Conservation (phyloP, 2,797 vertebrate genomes). For the Sebastes goodei region DNA sequence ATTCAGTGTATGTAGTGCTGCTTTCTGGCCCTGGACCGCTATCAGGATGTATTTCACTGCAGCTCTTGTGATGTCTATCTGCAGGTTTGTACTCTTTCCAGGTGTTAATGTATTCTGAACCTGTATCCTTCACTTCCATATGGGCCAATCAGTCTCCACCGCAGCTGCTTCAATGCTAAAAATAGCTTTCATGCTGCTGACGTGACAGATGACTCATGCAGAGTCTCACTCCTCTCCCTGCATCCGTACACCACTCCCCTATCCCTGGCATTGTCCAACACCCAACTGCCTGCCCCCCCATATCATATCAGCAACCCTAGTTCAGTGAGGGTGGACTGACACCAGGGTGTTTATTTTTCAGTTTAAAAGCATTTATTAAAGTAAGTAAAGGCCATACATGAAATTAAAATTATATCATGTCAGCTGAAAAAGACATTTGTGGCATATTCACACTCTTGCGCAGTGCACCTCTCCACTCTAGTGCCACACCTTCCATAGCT, state of each 20-base stretch:
- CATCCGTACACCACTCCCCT: conserved; percentile 15
- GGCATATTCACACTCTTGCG: neutral
- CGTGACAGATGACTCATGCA: conserved; percentile 76
- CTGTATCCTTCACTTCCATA: conserved; percentile 39
- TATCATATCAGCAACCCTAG: neutral
- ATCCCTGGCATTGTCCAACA: conserved; percentile 13
- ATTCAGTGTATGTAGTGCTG: neutral
- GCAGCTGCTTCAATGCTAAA: conserved; percentile 69
- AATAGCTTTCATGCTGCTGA: conserved; percentile 76
- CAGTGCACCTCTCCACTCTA: conserved; percentile 6
- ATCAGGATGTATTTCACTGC: neutral
- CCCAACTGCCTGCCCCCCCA: neutral
- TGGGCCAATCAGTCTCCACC: conserved; percentile 61
- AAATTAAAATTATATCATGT: neutral
- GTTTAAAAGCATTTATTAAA: neutral
- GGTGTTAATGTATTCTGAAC: conserved; percentile 46
- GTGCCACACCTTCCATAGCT: neutral
- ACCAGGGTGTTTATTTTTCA: neutral
- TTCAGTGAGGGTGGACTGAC: neutral
- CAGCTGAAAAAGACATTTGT: neutral
- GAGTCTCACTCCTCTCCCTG: conserved; percentile 38
- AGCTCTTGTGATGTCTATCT: neutral
- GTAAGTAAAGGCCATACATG: neutral
- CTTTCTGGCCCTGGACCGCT: neutral
- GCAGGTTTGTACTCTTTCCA: conserved; percentile 20